phyloP scores from a whole-genome alignment of 1,140 invertebrate genomes.

The Aricia agestis region DNA sequence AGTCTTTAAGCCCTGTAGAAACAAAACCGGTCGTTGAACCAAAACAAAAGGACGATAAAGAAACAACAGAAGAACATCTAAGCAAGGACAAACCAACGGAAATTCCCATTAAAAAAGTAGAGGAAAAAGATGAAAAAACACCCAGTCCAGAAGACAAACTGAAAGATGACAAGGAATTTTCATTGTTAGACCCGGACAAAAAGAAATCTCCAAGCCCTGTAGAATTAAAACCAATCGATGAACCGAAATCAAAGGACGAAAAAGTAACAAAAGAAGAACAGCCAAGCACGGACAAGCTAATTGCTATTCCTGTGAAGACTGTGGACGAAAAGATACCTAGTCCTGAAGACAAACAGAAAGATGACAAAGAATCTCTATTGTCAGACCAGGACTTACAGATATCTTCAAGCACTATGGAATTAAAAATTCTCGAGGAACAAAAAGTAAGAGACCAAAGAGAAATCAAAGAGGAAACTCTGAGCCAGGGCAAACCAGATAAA shows the following conservation, averaged over 20 bases:
- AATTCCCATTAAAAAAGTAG: neutral
- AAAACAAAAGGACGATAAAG: too few species aligned
- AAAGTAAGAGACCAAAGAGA: neutral
- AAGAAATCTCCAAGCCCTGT: conserved; percentile 24
- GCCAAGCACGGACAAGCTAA: neutral
- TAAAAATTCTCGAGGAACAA: neutral
- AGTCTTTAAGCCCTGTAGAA: too few species aligned
- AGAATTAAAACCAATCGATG: conserved; percentile 16
- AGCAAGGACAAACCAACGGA: neutral
- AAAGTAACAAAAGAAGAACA: neutral
- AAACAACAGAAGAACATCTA: too few species aligned
- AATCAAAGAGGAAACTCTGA: neutral
- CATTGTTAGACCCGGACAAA: neutral
- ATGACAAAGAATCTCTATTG: neutral
- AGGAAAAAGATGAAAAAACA: conserved; percentile 11
- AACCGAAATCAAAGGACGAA: neutral
- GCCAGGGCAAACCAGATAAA: conserved; percentile 5
- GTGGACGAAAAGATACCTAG: conserved; percentile 13
- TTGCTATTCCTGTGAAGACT: neutral
- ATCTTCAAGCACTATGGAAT: conserved; percentile 15
- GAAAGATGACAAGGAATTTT: neutral
- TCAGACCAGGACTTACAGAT: conserved; percentile 17
- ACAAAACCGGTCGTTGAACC: too few species aligned
- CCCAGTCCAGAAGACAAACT: neutral
- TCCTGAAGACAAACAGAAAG: neutral